These are phyloP conservation scores for Esperia sulphurella DNA, from an alignment of 2,888 invertebrate species.

Conservation along the genomic window DNA sequence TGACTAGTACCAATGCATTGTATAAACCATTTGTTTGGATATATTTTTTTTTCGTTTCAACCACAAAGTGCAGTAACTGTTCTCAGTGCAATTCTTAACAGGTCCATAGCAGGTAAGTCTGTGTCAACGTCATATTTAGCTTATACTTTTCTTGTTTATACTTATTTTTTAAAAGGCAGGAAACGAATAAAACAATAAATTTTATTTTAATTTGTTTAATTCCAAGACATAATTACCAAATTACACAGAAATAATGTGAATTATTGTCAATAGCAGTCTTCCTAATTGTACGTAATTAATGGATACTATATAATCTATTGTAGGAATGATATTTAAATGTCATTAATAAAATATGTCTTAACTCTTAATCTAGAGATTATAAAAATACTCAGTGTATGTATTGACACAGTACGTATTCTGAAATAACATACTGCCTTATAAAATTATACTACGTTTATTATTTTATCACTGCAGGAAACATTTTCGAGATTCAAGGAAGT, in stretches of 20 bases:
- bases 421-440: background rate
- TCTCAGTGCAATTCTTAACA: no score
- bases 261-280: slow-evolving; percentile 48
- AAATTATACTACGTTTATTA: slow-evolving; percentile 4
- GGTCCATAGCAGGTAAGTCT: no score
- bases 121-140: no score
- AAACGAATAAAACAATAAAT: slow-evolving; percentile 32
- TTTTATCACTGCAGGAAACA: background rate
- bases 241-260: slow-evolving; percentile 32
- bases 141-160: background rate
- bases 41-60: no score
- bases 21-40: no score
- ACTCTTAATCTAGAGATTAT: slow-evolving; percentile 11
- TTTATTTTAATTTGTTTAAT: slow-evolving; percentile 46
- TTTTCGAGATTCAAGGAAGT: slow-evolving; percentile 19
- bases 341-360: slow-evolving; percentile 15
- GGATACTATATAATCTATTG: slow-evolving; percentile 20
- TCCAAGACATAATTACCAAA: slow-evolving; percentile 39
- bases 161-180: background rate
- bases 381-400: slow-evolving; percentile 20
- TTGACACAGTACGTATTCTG: slow-evolving; percentile 21
- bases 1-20: no score
- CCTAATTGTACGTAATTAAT: slow-evolving; percentile 30
- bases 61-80: no score
- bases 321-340: slow-evolving; percentile 37